Evolutionary conservation across 2,888 invertebrate species (phyloP), one percentile per base, ranked within the genome.

Genomic region (Cheilosia urbana): DNA sequence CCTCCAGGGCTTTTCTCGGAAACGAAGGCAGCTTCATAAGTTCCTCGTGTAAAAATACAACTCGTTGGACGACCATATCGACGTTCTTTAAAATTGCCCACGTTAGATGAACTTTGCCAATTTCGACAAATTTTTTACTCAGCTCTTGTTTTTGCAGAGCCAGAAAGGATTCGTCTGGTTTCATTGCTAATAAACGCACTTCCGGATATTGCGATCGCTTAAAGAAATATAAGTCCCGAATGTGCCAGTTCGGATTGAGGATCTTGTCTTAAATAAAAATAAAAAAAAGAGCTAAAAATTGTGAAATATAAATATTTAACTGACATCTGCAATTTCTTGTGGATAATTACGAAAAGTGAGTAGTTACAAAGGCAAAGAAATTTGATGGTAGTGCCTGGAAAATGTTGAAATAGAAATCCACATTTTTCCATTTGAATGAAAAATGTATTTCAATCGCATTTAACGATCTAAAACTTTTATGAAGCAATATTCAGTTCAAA

Each of bases 151-250:
- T 95, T 90, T 98, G 98, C 30, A 99, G 93, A 3, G 97, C 97
- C 88, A 96, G 95, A 90, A 97, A 97, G 0, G 99, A 99, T 71
- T 97, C 96, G 19, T 97, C 96, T 0, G 97, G 96, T 89, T 97
- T 96, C 97, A 99, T 97, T 89, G 97, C 96, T 4, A 98, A 96
- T 81, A 99, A 93, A 79, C 97, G 97, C 55, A 99, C 93, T 91
- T 99, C 99, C 0, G 99, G 99, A 92, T 99, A 99, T 91, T 99
- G 98, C 0, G 99, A 98, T 15, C 99, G 95, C 90, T 98, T 98
- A 93, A 98, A 98, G 93, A 97, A 98, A 91, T 98, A 98, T 89
- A 96, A 95, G 91, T 99, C 99, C 51, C 99, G 94, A 0, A 99
- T 99, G 92, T 98, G 99, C 77, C 98, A 96, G 87, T 96, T 96